phyloP scores from a whole-genome alignment of 2,888 invertebrate species.

The Loripinus fragilis region DNA sequence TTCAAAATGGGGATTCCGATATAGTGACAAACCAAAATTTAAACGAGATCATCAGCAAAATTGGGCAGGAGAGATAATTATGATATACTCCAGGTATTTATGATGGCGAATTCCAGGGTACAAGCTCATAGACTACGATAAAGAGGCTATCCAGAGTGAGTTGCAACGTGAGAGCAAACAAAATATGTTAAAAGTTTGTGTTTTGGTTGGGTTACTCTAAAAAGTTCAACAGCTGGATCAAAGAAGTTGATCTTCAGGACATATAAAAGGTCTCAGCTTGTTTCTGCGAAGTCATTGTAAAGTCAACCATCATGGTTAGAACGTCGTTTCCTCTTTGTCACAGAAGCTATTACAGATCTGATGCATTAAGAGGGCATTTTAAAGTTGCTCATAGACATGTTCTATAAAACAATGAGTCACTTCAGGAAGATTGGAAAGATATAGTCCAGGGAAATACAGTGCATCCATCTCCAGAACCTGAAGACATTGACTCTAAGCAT shows the following conservation, averaged over 20 bases:
- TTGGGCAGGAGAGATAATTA: constrained; percentile 49
- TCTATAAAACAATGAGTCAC: neutral
- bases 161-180: neutral
- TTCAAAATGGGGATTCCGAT: constrained; percentile 32
- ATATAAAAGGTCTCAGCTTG: constrained; percentile 1
- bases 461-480: neutral
- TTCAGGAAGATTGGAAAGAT: neutral
- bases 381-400: constrained; percentile 11
- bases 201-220: neutral
- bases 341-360: constrained; percentile 12
- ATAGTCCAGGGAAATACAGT: no score
- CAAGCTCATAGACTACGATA: constrained; percentile 26
- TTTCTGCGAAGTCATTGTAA: neutral
- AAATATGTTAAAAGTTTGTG: neutral
- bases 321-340: constrained; percentile 25
- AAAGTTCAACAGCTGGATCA: neutral
- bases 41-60: constrained; percentile 49
- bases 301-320: neutral
- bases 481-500: neutral
- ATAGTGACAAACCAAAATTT: constrained; percentile 34
- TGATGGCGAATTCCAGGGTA: constrained; percentile 39
- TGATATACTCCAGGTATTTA: constrained; percentile 32
- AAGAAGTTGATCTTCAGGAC: neutral
- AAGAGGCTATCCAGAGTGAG: neutral
- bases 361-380: constrained; percentile 20